Evolutionary conservation across 2,888 invertebrate species (phyloP), one percentile per base, ranked within the genome.

Genomic region (Cosmia trapezina): DNA sequence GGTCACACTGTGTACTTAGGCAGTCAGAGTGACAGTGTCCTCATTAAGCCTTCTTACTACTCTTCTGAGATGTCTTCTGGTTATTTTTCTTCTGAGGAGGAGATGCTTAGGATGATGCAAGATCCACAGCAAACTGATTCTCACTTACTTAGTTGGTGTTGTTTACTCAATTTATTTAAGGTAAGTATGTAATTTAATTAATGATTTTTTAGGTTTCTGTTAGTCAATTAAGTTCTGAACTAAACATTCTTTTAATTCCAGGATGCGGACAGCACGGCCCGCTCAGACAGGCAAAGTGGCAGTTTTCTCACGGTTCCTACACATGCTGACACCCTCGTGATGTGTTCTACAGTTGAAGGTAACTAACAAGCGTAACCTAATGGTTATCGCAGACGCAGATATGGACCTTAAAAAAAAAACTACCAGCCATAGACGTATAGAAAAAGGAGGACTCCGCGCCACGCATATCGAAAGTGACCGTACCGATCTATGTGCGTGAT

Each of bases 331-430:
- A 56, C 11, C 19, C 54, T 73, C 11, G 73, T 73, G 28, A 41
- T 73, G 47, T 5, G 76, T 47, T 73, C 73, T 41, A 76, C 73
- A 0, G 67, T 73, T 49, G 73, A 73, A 76, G 76, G 73, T 73
- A 64, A 61, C 1, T 19, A 41, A 8, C 12, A 33, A 22, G 14
- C 1, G 17, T 19, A 28, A 47, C 28, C 19, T 11, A 17, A 28
- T 17, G 45, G 19, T 45, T 45, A 45, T 28, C 28, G 19, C 19
- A 45, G 45, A 43, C 43, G 43, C 43, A n/a, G n/a, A n/a, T n/a
- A 12, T 37, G 5, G 22, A 22, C 12, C 7, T 63, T 37, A 22
- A 12, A 8, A n/a, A n/a, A n/a, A n/a, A n/a, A n/a, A n/a, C n/a
- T n/a, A n/a, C n/a, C n/a, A n/a, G n/a, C n/a, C n/a, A n/a, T n/a